Evolutionary conservation across 1,140 invertebrate species (phyloP).

Genomic region (Aradophagus sp.): DNA sequence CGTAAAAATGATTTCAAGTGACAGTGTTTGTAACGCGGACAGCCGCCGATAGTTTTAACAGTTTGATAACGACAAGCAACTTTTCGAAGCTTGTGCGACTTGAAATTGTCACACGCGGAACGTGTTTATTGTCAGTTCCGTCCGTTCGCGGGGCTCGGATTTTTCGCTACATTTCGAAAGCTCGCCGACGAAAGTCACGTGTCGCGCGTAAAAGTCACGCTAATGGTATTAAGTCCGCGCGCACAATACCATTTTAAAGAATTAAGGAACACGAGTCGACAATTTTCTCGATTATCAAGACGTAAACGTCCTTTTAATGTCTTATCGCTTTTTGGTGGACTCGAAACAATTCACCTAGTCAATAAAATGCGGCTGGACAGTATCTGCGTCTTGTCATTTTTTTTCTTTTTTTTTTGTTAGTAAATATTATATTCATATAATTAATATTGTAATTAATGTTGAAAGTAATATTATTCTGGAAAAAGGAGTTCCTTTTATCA

Average conservation of each 20-base stretch:
- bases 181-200: slow-evolving; percentile 42
- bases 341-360: slow-evolving; percentile 8
- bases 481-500: too few species aligned
- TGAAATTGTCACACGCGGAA: slow-evolving; percentile 30
- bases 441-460: too few species aligned
- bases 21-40: too few species aligned
- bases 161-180: slow-evolving; percentile 40
- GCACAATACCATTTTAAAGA: slow-evolving; percentile 46
- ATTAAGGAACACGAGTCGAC: slow-evolving; percentile 42
- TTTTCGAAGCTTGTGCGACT: slow-evolving; percentile 8
- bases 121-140: slow-evolving; percentile 46
- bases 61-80: too few species aligned
- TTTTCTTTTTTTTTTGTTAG: too few species aligned
- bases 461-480: too few species aligned
- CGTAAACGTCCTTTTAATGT: slow-evolving; percentile 43
- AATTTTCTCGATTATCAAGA: slow-evolving; percentile 45
- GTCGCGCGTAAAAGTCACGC: slow-evolving; percentile 47
- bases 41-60: too few species aligned
- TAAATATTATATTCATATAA: too few species aligned
- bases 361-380: slow-evolving; percentile 7
- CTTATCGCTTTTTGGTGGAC: slow-evolving; percentile 41
- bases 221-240: slow-evolving; percentile 46
- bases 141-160: slow-evolving; percentile 10
- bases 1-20: too few species aligned
- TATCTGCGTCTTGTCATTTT: too few species aligned